Conservation (phyloP, 2,888 invertebrate genomes). For the Cataglyphis rosenhaueri region DNA sequence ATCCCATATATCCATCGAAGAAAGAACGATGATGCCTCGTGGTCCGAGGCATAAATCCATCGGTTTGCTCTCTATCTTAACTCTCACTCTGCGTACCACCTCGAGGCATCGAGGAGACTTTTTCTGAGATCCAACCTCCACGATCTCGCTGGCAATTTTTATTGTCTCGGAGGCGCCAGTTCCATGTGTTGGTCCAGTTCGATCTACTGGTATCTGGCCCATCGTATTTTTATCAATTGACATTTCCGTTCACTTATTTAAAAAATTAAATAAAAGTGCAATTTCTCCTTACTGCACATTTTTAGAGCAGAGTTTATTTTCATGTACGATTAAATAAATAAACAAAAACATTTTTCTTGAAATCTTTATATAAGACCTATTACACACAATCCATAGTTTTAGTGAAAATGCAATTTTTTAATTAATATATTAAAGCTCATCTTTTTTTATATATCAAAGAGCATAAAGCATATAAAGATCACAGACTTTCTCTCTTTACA, state of each 20-base stretch:
- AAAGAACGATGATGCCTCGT: constrained; percentile 75
- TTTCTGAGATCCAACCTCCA: constrained; percentile 65
- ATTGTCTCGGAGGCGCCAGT: constrained; percentile 31
- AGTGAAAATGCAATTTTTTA: neutral
- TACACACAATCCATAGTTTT: neutral
- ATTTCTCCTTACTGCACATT: neutral
- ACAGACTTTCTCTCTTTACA: neutral
- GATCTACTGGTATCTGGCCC: neutral
- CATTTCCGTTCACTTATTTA: neutral
- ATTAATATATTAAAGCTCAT: neutral
- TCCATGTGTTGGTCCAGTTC: neutral
- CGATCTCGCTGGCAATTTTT: constrained; percentile 62
- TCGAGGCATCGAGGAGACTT: constrained; percentile 67
- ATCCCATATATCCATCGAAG: constrained; percentile 75
- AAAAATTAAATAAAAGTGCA: neutral
- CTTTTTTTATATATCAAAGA: neutral
- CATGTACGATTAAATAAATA: neutral
- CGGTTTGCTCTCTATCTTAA: constrained; percentile 80
- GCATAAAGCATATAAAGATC: neutral
- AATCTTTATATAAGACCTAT: neutral
- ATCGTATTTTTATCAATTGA: neutral
- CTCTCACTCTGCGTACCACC: constrained; percentile 73
- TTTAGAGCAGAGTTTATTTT: neutral
- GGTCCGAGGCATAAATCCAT: constrained; percentile 82
- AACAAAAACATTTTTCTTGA: neutral